These are phyloP conservation scores for Platynereis dumerilii DNA, from an alignment of 2,888 invertebrate genomes.

Conservation along the genomic window DNA sequence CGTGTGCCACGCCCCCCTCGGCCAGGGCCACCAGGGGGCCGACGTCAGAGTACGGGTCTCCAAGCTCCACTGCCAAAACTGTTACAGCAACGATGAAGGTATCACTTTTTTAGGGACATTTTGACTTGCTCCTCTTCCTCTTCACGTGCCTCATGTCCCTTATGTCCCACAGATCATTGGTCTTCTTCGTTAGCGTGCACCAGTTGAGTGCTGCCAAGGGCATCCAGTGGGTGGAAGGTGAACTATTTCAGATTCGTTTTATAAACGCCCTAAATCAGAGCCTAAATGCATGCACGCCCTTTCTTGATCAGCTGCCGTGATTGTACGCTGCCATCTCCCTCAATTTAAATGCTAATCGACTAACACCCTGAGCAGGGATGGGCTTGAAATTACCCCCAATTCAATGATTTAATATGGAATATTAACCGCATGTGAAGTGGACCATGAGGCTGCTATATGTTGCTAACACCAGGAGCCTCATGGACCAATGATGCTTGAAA, in stretches of 20 bases:
- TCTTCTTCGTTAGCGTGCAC: too few relatives aligned
- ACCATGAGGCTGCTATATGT: too few relatives aligned
- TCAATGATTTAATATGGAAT: not conserved
- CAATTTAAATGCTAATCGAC: too few relatives aligned
- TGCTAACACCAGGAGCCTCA: not conserved
- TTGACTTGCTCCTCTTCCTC: conserved; percentile 19
- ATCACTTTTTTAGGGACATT: conserved; percentile 28
- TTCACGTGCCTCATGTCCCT: not conserved
- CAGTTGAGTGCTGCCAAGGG: not conserved
- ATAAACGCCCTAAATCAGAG: too few relatives aligned
- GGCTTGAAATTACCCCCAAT: too few relatives aligned
- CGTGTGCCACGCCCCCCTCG: conserved; percentile 89
- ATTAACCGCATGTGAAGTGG: not conserved
- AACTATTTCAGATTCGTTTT: not conserved
- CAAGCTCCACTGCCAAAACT: conserved; percentile 95
- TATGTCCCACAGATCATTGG: too few relatives aligned
- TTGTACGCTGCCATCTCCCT: too few relatives aligned
- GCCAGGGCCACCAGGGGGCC: conserved; percentile 91
- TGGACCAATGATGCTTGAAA: not conserved
- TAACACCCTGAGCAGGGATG: too few relatives aligned
- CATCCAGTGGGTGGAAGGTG: conserved; percentile 11
- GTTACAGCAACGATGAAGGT: conserved; percentile 76
- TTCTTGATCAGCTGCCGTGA: too few relatives aligned
- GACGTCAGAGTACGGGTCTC: conserved; percentile 89
- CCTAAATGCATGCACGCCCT: conserved; percentile 3